Evolutionary conservation across 1,140 invertebrate species (phyloP), one percentile per base, ranked within the genome.

Genomic region (Zelostemma sp.): DNA sequence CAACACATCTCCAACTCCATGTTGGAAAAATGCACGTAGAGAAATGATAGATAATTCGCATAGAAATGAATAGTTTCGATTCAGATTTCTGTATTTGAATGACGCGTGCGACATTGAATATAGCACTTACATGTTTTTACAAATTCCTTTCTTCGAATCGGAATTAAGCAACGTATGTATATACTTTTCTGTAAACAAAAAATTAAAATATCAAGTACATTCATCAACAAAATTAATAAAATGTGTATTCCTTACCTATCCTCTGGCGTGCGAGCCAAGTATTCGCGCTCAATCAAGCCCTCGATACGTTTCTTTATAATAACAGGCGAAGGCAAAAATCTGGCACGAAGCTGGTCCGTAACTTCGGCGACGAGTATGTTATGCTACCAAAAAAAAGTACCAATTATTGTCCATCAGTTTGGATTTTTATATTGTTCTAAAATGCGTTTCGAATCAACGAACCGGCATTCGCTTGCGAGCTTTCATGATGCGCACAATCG

Each of bases 401-500:
- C n/a, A 25, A 25, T 25, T 25, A 25, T 25, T 25, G 8, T 25
- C 8, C n/a, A n/a, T n/a, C n/a, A n/a, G n/a, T n/a, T n/a, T n/a
- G n/a, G n/a, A n/a, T n/a, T n/a, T n/a, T n/a, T n/a, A n/a, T n/a
- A n/a, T n/a, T n/a, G n/a, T n/a, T n/a, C n/a, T n/a, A 48, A 15
- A 12, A 49, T 5, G 25, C 25, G n/a, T 12, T 12, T 38, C 48
- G 15, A 65, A 6, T 12, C 15, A 57, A 88, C 87, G 81, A 85
- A 93, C 93, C 80, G 92, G 86, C 90, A 99, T 93, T 77, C 92
- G 92, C 88, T 99, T 99, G 54, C 98, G 89, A 17, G 96, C 95
- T 87, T 99, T 99, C 98, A 99, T 99, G 76, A 99, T 99, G 77
- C 98, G 91, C 45, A 99, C 98, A 80, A 99, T 98, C 35, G 98